A percentile compares a stretch with the other conserved stretches of the same genome.
phyloP scores from a whole-genome alignment of 2,888 invertebrate species.

The Hemaris fuciformis region DNA sequence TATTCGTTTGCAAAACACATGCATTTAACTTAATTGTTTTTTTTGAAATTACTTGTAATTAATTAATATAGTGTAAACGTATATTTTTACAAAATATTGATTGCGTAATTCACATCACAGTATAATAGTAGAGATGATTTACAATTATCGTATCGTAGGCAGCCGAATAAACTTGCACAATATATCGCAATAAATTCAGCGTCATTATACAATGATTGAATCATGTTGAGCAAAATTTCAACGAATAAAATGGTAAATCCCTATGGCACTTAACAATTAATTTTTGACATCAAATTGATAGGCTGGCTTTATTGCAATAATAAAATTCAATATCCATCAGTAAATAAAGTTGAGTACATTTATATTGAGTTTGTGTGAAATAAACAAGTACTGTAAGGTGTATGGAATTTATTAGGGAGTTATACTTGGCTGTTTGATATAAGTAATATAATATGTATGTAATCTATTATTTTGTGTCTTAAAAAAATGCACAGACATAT shows the following conservation, averaged over 20 bases:
- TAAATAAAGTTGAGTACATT: background rate
- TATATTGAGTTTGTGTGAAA: background rate
- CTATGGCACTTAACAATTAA: background rate
- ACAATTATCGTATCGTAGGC: background rate
- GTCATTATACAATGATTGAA: background rate
- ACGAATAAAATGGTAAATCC: background rate
- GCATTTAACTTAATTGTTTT: no score
- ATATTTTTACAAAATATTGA: no score
- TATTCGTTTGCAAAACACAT: no score
- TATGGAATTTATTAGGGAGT: no score
- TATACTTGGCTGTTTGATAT: no score
- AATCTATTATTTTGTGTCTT: no score
- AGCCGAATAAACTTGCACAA: background rate
- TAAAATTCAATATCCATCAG: background rate
- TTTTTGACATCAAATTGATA: background rate
- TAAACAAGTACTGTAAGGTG: no score
- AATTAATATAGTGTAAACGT: no score
- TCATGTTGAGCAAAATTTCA: background rate
- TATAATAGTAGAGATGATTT: background rate
- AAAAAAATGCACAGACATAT: no score
- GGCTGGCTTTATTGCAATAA: background rate
- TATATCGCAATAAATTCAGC: background rate
- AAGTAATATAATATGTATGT: no score
- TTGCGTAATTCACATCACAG: background rate
- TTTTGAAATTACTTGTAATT: no score